Evolutionary conservation across 2,797 vertebrate genomes (phyloP).

Genomic region (Notolepis coatsorum): DNA sequence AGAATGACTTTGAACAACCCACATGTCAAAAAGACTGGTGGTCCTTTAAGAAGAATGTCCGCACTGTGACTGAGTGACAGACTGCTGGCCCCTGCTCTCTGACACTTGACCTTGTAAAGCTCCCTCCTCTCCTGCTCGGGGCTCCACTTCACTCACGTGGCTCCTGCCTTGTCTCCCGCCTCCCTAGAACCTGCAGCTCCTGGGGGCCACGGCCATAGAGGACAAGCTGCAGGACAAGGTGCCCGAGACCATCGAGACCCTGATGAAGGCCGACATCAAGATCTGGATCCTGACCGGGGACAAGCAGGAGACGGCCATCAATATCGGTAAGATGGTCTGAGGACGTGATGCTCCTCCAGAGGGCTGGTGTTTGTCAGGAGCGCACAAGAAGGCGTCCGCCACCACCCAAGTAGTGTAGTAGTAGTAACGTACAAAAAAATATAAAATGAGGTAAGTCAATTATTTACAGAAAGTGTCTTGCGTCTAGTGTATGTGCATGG

Average conservation of each 20-base stretch:
- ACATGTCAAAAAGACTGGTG: too few species aligned
- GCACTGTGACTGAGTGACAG: conserved; percentile 51
- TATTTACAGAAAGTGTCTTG: too few species aligned
- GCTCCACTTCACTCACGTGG: conserved; percentile 16
- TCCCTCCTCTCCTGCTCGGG: conserved; percentile 32
- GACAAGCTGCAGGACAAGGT: conserved; percentile 98
- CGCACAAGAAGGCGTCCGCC: too few species aligned
- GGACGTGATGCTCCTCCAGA: too few species aligned
- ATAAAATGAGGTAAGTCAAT: too few species aligned
- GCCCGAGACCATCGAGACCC: conserved; percentile 97
- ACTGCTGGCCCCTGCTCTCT: conserved; percentile 47
- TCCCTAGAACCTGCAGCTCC: conserved; percentile 92
- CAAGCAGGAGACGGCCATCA: conserved; percentile 99
- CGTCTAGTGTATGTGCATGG: too few species aligned
- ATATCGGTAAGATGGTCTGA: conserved; percentile 87
- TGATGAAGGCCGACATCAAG: conserved; percentile 98
- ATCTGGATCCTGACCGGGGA: conserved; percentile 99
- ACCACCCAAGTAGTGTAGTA: too few species aligned
- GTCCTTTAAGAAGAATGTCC: too few species aligned
- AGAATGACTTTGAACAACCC: too few species aligned
- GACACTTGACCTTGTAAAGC: conserved; percentile 61
- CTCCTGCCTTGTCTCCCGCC: conserved; percentile 13
- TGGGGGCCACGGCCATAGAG: conserved; percentile 98
- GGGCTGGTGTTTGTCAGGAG: too few species aligned
- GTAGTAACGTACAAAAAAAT: too few species aligned